Conservation (phyloP, 2,113 vertebrate genomes). For the Struthidea cinerea region DNA sequence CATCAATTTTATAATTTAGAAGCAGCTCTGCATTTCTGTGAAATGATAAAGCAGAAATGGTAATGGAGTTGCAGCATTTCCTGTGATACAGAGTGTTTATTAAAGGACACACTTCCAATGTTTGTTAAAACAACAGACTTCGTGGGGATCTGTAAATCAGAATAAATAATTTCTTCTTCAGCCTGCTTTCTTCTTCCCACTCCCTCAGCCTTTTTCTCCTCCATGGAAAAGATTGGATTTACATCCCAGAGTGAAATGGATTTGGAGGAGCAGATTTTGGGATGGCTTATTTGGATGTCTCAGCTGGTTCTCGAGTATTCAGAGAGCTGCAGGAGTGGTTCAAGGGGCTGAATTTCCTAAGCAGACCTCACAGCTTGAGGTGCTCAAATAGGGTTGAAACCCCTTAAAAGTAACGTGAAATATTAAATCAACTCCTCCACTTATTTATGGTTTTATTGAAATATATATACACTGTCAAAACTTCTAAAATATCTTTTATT, state of each 20-base stretch:
- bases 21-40: neutral
- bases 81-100: neutral
- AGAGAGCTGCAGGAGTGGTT: too few relatives aligned
- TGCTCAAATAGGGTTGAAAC: neutral
- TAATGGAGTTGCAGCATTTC: neutral
- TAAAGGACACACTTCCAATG: neutral
- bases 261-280: too few relatives aligned
- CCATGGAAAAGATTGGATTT: too few relatives aligned
- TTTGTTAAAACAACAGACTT: neutral
- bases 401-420: neutral
- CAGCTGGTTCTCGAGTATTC: too few relatives aligned
- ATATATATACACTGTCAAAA: neutral
- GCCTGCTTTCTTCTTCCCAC: too few relatives aligned
- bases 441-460: neutral
- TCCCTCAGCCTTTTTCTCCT: too few relatives aligned
- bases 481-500: neutral
- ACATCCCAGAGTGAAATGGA: too few relatives aligned
- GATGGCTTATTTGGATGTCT: too few relatives aligned
- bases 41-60: neutral
- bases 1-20: accelerated
- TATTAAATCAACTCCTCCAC: neutral
- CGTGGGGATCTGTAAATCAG: neutral
- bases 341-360: too few relatives aligned
- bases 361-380: neutral
- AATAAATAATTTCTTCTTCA: neutral